phyloP scores from a whole-genome alignment of 2,113 vertebrate genomes.

The Oryzias javanicus region DNA sequence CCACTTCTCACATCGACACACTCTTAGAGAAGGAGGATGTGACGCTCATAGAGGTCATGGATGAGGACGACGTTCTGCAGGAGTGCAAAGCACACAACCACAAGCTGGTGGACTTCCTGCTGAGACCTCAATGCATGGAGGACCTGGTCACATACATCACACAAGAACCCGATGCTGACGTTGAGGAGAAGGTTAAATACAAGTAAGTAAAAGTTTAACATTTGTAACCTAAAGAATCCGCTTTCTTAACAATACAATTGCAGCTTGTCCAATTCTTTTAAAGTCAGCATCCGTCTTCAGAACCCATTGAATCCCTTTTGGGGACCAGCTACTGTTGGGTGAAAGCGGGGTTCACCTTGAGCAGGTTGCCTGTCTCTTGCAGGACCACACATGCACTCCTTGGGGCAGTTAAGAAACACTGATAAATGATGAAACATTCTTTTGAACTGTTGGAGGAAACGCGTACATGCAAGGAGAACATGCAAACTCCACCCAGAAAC shows the following conservation, averaged over 20 bases:
- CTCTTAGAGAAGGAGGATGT: conserved; percentile 98
- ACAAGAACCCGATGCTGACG: conserved; percentile 90
- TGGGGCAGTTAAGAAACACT: too few relatives aligned
- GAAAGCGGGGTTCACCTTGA: too few relatives aligned
- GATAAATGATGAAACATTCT: too few relatives aligned
- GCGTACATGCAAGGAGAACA: too few relatives aligned
- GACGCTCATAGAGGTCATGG: conserved; percentile 94
- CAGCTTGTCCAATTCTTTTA: neutral
- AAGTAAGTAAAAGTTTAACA: conserved; percentile 79
- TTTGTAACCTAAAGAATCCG: neutral
- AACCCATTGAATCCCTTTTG: too few relatives aligned
- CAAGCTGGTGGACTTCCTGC: conserved; percentile 95
- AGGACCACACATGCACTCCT: too few relatives aligned
- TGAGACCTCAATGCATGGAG: conserved; percentile 94
- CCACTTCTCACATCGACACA: conserved; percentile 98
- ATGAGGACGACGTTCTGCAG: conserved; percentile 97
- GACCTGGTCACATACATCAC: conserved; percentile 95
- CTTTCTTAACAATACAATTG: neutral
- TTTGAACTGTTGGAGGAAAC: too few relatives aligned
- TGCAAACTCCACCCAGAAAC: too few relatives aligned
- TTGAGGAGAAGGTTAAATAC: conserved; percentile 97
- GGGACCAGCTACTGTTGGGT: too few relatives aligned
- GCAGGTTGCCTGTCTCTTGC: too few relatives aligned
- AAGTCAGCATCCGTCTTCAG: too few relatives aligned
- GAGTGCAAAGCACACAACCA: conserved; percentile 99